These are phyloP conservation scores for Dysmachus trigonus DNA, from an alignment of 2,888 invertebrate genomes.

Conservation along the genomic window DNA sequence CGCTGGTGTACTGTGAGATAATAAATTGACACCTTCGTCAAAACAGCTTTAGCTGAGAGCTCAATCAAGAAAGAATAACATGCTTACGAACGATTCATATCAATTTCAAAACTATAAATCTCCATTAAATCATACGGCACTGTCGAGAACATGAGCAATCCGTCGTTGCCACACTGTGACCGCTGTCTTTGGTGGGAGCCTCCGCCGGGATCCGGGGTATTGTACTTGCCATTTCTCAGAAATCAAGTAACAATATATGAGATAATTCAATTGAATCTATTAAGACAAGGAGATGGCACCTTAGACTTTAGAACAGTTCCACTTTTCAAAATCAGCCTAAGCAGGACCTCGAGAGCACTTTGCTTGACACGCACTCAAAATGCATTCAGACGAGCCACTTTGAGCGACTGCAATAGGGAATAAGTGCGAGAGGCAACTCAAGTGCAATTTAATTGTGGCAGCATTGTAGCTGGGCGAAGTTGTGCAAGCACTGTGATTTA, in stretches of 20 bases:
- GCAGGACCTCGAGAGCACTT: constrained; percentile 19
- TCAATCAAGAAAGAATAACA: background rate
- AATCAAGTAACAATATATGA: constrained; percentile 32
- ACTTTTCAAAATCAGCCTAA: background rate
- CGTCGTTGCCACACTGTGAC: background rate
- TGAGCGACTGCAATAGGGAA: background rate
- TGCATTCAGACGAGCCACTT: constrained; percentile 26
- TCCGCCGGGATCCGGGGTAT: background rate
- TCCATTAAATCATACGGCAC: background rate
- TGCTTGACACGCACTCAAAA: constrained; percentile 21
- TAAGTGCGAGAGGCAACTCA: background rate
- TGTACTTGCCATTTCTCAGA: background rate
- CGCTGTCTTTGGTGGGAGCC: background rate
- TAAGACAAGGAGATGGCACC: constrained; percentile 5
- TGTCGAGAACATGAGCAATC: background rate
- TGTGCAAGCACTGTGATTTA: constrained; percentile 28
- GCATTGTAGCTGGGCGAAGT: constrained; percentile 15
- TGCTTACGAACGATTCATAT: constrained; percentile 5
- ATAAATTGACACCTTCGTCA: background rate
- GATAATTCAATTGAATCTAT: background rate
- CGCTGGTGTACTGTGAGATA: background rate
- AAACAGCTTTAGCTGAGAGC: background rate
- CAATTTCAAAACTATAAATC: constrained; percentile 38
- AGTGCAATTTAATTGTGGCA: constrained; percentile 1
- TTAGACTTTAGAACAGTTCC: background rate